A percentile compares a stretch with the other conserved stretches of the same genome.
These are phyloP conservation scores for Pachyseris speciosa DNA, from an alignment of 64 coral and sea anemone genomes.

Conservation along the genomic window DNA sequence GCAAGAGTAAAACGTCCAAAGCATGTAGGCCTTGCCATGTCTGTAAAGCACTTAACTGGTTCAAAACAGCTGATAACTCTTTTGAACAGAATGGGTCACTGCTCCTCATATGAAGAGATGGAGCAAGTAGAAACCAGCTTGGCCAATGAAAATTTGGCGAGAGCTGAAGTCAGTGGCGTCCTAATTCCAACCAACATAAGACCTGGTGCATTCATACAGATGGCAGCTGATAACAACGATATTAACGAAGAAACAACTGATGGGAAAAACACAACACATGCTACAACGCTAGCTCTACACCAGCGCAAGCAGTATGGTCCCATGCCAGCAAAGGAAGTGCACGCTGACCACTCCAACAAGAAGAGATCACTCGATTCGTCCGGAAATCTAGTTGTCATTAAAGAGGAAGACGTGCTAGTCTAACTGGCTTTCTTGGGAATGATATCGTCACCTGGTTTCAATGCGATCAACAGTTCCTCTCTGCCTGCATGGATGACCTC, in stretches of 20 bases:
- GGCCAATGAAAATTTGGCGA: slow-evolving; percentile 29
- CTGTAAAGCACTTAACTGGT: slow-evolving; percentile 28
- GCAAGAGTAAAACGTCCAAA: no score
- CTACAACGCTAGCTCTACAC: slow-evolving; percentile 33
- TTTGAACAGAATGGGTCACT: slow-evolving; percentile 22
- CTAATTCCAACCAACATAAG: slow-evolving; percentile 38
- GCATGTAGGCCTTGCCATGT: slow-evolving; percentile 30
- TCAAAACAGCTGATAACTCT: slow-evolving; percentile 27
- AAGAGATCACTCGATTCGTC: slow-evolving; percentile 26
- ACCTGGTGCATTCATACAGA: slow-evolving; percentile 16
- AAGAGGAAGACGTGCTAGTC: slow-evolving; percentile 8
- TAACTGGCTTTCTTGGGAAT: not conserved
- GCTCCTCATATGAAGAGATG: slow-evolving; percentile 33
- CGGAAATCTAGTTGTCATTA: not conserved
- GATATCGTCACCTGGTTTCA: slow-evolving; percentile 5
- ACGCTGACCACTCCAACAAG: slow-evolving; percentile 7
- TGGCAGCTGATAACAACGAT: slow-evolving; percentile 28
- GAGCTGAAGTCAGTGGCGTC: not conserved
- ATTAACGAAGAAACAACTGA: slow-evolving; percentile 34
- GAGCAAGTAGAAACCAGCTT: slow-evolving; percentile 20
- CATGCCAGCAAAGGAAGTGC: not conserved
- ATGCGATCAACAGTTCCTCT: not conserved
- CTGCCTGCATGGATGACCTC: not conserved
- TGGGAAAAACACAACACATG: slow-evolving; percentile 24
- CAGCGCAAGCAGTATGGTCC: slow-evolving; percentile 57